Conservation (phyloP, 1,140 invertebrate species). For the Drosophila saltans region DNA sequence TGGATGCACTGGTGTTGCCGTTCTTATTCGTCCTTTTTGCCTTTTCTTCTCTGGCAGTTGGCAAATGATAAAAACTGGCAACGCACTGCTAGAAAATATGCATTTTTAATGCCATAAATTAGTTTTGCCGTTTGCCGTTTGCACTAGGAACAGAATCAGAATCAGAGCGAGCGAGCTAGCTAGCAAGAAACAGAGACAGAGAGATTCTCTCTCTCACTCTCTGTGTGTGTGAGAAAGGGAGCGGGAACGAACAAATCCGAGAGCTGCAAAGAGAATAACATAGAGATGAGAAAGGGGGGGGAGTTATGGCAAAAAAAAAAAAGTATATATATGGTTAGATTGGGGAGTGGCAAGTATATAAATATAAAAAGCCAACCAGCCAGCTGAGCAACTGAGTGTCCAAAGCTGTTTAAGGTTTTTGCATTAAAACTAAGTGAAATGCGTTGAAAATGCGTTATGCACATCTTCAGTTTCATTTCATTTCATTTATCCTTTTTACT, state of each 20-base stretch:
- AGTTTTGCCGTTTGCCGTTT: slow-evolving; percentile 71
- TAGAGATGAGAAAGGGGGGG: not conserved
- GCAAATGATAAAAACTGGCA: slow-evolving; percentile 74
- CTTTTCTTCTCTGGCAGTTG: slow-evolving; percentile 35
- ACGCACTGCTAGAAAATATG: slow-evolving; percentile 80
- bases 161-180: slow-evolving; percentile 29
- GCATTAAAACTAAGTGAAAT: slow-evolving; percentile 13
- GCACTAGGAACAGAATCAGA: slow-evolving; percentile 38
- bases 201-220: no score
- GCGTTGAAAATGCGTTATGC: slow-evolving; percentile 5
- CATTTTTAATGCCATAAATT: slow-evolving; percentile 82
- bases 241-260: not conserved
- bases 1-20: slow-evolving; percentile 14
- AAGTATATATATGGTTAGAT: not conserved
- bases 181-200: slow-evolving; percentile 17
- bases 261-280: slow-evolving; percentile 9
- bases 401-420: slow-evolving; percentile 12
- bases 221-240: slow-evolving; percentile 1
- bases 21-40: not conserved
- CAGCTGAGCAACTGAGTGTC: slow-evolving; percentile 8
- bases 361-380: not conserved
- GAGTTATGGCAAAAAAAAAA: not conserved
- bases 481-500: not conserved
- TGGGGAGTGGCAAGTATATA: not conserved
- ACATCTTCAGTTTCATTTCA: not conserved